These are phyloP conservation scores for Oxytorus armatus DNA, from an alignment of 2,888 invertebrate species.

Conservation along the genomic window DNA sequence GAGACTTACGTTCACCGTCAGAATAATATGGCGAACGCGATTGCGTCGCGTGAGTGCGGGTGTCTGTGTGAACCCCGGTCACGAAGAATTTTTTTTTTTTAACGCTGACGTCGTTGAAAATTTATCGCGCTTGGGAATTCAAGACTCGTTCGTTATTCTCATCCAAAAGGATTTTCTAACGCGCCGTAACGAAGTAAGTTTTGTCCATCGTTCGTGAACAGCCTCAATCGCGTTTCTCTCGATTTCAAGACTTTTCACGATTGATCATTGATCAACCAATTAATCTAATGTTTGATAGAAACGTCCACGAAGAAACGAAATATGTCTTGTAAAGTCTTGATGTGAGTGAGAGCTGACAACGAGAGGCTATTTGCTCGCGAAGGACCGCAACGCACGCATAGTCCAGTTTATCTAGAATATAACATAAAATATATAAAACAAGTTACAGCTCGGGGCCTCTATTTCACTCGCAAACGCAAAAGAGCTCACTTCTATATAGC, in stretches of 20 bases:
- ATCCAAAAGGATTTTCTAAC: constrained; percentile 38
- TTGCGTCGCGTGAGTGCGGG: constrained; percentile 2
- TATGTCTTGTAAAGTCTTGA: constrained; percentile 2
- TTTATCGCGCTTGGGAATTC: constrained; percentile 54
- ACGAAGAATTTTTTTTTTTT: constrained; percentile 58
- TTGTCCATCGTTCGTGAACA: background rate
- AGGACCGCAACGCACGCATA: constrained; percentile 47
- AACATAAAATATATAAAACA: constrained; percentile 42
- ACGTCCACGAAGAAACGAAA: background rate
- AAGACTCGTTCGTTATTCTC: background rate
- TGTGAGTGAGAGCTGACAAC: constrained; percentile 48
- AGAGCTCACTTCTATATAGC: constrained; percentile 48
- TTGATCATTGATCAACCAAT: constrained; percentile 1
- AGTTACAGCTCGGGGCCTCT: constrained; percentile 52
- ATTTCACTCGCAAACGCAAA: constrained; percentile 49
- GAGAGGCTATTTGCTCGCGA: constrained; percentile 30
- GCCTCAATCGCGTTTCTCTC: too few species aligned
- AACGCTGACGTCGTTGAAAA: constrained; percentile 66
- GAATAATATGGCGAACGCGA: constrained; percentile 19
- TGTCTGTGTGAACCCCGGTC: constrained; percentile 17
- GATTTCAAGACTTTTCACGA: background rate
- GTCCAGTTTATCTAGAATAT: constrained; percentile 18
- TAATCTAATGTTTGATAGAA: background rate
- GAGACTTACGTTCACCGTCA: constrained; percentile 37
- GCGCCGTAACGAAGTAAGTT: background rate